Conservation (phyloP, 2,113 vertebrate species). For the Nannobrachium achirus region DNA sequence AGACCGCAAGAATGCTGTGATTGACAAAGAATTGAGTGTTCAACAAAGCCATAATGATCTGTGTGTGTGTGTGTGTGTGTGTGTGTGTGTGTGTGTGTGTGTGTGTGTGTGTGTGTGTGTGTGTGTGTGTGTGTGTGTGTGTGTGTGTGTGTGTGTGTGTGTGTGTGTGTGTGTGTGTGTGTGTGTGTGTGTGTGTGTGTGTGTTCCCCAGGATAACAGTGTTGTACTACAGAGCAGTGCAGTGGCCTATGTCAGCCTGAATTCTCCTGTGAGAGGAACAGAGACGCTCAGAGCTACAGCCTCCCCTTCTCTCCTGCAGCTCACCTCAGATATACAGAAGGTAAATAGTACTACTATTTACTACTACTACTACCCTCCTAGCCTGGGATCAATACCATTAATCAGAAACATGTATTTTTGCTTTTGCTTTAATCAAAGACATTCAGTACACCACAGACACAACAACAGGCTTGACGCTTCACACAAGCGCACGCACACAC, state of each 20-base stretch:
- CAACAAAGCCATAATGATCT: not conserved
- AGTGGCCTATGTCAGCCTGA: constrained; percentile 89
- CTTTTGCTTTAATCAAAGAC: no score
- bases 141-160: not conserved
- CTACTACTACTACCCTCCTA: not conserved
- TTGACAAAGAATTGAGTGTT: no score
- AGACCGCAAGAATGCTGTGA: no score
- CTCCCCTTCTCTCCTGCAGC: constrained; percentile 89
- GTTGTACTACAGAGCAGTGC: constrained; percentile 86
- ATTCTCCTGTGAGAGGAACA: constrained; percentile 84
- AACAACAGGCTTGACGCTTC: no score
- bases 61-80: constrained; percentile 2
- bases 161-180: not conserved
- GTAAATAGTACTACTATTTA: constrained; percentile 7
- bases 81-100: not conserved
- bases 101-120: no score
- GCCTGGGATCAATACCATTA: not conserved
- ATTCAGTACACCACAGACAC: no score
- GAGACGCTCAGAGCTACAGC: constrained; percentile 80
- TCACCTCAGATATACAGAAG: constrained; percentile 84
- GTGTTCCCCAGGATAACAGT: constrained; percentile 80
- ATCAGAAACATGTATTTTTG: not conserved
- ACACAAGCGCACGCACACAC: no score
- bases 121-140: no score
- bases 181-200: constrained; percentile 21